Base-by-base conservation (phyloP, 2,888 invertebrate species). In the Trileptium ribeirensis region DNA sequence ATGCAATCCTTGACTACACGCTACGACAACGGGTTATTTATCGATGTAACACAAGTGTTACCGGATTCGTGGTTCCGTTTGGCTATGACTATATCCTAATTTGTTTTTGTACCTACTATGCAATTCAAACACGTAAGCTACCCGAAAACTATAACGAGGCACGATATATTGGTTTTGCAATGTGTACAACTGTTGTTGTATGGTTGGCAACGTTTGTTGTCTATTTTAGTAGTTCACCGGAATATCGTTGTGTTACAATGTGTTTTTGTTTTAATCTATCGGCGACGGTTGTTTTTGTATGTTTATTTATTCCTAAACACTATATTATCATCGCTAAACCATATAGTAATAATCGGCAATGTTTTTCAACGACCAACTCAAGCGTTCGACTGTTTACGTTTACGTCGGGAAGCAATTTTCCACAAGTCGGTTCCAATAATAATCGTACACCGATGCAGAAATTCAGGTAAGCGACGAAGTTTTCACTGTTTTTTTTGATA, bases 121-220 rank as follows among this genome's bases (percentile, higher is more conserved):
- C 98, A 0, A 93, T 97, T 0, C 92, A 96, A 75, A 97, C 96
- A 0, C 92, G 98, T 85, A 98, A 98, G 91, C 94, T 98, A 83
- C 99, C 98, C 0, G 98, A 98, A 89, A 97, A 97, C 67, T 99
- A 98, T 90, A 98, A 99, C 90, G 98, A 97, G 90, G 90, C 90
- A 40, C 88, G 88, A 83, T 88, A 87, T 82, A 88, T 88, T 77
- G 88, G 98, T 92, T 98, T 99, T 90, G 97, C 97, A 36, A 98
- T 99, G 98, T 99, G 96, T 91, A 97, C 97, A 70, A 97, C 97
- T 38, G 96, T 96, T 89, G 94, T 97, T 84, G 96, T 97, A 88
- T 97, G 97, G 97, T 91, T 96, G 84, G 98, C 98, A 33, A 98
- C 98, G 90, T 95, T 98, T 81, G 96, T 97, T 2, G 92, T 98